Evolutionary conservation across 1,140 invertebrate species (phyloP).

Genomic region (Orchesella cincta): DNA sequence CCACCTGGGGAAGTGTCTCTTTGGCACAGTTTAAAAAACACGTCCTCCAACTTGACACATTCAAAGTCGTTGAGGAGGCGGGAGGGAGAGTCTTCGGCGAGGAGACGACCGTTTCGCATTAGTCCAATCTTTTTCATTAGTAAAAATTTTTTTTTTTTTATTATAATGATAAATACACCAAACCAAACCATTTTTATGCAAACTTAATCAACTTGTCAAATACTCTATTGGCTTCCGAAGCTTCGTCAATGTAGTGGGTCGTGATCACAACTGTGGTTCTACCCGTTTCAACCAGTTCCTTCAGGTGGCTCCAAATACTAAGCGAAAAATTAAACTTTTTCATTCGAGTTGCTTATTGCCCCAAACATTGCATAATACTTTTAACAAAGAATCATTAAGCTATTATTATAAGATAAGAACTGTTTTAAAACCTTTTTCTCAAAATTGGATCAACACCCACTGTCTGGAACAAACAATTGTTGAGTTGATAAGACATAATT

Average conservation of each 20-base stretch:
- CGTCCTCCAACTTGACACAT: constrained; percentile 83
- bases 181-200: neutral
- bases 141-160: neutral
- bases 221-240: constrained; percentile 81
- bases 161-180: neutral
- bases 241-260: constrained; percentile 92
- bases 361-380: too few species aligned
- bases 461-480: constrained; percentile 58
- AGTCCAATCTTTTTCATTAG: constrained; percentile 72
- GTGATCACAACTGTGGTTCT: constrained; percentile 77
- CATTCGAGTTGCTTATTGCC: neutral
- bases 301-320: constrained; percentile 89
- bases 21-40: constrained; percentile 88
- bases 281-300: constrained; percentile 76
- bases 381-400: too few species aligned
- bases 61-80: constrained; percentile 78
- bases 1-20: too few species aligned
- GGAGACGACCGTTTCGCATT: constrained; percentile 85
- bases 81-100: constrained; percentile 89
- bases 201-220: neutral
- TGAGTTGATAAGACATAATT: neutral
- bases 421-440: constrained; percentile 71
- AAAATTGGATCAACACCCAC: constrained; percentile 89
- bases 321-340: neutral
- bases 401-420: too few species aligned